A percentile compares a stretch with the other conserved stretches of the same genome.
Evolutionary conservation across 2,888 invertebrate genomes (phyloP).

Genomic region (Pheosia tremula): DNA sequence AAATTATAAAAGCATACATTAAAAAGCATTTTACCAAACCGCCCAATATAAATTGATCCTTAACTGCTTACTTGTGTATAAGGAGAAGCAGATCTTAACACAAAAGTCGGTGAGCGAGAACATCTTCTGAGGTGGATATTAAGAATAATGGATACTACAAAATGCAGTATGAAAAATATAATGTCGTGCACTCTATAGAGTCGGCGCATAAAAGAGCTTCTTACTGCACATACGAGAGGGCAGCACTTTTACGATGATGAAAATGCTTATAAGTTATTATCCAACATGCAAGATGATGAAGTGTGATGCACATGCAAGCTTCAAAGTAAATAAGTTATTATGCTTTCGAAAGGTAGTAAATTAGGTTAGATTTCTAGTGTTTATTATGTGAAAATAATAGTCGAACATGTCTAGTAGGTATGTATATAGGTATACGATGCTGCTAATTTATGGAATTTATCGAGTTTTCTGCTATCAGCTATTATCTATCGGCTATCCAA

Average conservation of each 20-base stretch:
- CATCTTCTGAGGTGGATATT: slow-evolving; percentile 18
- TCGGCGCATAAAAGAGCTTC: slow-evolving; percentile 24
- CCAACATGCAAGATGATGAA: background rate
- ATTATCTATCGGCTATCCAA: no score
- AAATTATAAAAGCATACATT: no score
- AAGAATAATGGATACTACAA: slow-evolving; percentile 31
- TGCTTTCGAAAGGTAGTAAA: background rate
- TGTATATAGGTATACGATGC: no score
- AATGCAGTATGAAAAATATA: slow-evolving; percentile 35
- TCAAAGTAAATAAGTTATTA: background rate
- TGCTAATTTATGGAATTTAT: no score
- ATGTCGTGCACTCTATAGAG: slow-evolving; percentile 17
- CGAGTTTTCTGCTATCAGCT: no score
- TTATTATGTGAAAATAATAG: no score
- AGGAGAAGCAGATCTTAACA: background rate
- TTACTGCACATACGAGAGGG: slow-evolving; percentile 19
- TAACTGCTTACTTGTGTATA: background rate
- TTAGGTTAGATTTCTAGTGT: background rate
- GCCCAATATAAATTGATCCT: background rate
- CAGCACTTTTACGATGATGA: slow-evolving; percentile 22
- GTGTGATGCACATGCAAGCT: background rate
- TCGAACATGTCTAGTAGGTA: no score
- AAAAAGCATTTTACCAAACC: no score
- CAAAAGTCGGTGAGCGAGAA: slow-evolving; percentile 13
- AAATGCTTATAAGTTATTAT: slow-evolving; percentile 29